Evolutionary conservation across 2,797 vertebrate genomes (phyloP).

Genomic region (Sciaenops ocellatus): DNA sequence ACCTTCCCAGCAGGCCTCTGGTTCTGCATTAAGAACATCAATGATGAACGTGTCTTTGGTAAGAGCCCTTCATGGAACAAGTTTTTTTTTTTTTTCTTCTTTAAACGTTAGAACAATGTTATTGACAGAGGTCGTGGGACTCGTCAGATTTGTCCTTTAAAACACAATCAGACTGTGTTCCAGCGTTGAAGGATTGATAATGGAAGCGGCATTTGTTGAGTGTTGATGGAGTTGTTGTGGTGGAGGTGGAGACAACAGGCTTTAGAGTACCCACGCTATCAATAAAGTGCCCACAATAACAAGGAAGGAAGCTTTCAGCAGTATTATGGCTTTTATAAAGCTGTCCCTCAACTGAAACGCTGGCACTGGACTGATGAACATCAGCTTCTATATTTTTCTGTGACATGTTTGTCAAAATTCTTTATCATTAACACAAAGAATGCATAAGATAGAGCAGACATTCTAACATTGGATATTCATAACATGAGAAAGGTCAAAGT

Average conservation of each 20-base stretch:
- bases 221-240: background rate
- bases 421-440: background rate
- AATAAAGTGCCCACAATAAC: background rate
- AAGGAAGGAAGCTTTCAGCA: background rate
- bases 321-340: background rate
- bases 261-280: background rate
- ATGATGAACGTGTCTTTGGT: slow-evolving; percentile 94
- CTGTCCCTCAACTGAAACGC: background rate
- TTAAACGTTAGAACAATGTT: background rate
- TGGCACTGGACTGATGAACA: background rate
- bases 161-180: too few relatives aligned
- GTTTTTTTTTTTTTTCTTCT: too few relatives aligned
- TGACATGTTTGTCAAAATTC: background rate
- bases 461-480: background rate
- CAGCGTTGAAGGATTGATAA: background rate
- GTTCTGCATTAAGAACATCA: slow-evolving; percentile 99
- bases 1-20: slow-evolving; percentile 97
- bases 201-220: background rate
- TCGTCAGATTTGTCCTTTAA: background rate
- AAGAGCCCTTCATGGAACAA: slow-evolving; percentile 34
- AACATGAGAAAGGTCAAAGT: background rate
- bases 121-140: background rate
- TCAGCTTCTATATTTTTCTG: background rate
- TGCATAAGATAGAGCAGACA: background rate
- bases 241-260: background rate